These are phyloP conservation scores for Cantharis rufa DNA, from an alignment of 2,888 invertebrate species.

Conservation along the genomic window DNA sequence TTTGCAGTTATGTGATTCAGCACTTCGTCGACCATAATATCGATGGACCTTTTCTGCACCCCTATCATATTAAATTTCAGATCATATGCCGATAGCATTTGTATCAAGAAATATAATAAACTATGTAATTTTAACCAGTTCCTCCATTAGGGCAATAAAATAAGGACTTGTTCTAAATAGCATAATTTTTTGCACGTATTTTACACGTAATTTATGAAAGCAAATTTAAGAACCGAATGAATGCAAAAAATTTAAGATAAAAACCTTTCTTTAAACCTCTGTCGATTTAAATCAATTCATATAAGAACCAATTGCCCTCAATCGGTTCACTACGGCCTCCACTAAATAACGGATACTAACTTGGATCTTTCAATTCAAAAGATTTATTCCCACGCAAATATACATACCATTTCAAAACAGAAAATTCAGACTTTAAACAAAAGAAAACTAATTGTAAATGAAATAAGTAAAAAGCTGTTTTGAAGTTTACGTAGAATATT, in stretches of 20 bases:
- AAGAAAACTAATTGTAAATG: not conserved
- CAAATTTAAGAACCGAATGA: not conserved
- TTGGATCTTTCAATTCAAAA: constrained; percentile 45
- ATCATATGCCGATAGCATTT: not conserved
- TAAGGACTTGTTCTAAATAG: no score
- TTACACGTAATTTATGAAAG: not conserved
- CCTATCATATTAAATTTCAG: not conserved
- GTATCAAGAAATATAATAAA: not conserved
- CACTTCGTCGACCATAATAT: not conserved
- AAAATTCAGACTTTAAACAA: constrained; percentile 17
- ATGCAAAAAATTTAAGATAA: constrained; percentile 3
- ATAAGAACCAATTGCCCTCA: constrained; percentile 50
- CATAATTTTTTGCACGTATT: no score
- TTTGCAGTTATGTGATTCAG: constrained; percentile 21
- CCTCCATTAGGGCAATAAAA: not conserved
- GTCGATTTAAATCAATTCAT: constrained; percentile 44
- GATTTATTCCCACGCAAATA: constrained; percentile 41
- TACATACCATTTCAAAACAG: constrained; percentile 10
- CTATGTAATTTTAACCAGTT: not conserved
- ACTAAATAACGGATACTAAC: constrained; percentile 50
- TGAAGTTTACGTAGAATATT: not conserved
- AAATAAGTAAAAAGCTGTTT: not conserved
- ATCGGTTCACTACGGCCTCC: constrained; percentile 45
- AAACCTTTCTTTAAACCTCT: constrained; percentile 16
- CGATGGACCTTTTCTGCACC: not conserved